phyloP scores from a whole-genome alignment of 2,888 invertebrate species.

The Vanessa cardui region DNA sequence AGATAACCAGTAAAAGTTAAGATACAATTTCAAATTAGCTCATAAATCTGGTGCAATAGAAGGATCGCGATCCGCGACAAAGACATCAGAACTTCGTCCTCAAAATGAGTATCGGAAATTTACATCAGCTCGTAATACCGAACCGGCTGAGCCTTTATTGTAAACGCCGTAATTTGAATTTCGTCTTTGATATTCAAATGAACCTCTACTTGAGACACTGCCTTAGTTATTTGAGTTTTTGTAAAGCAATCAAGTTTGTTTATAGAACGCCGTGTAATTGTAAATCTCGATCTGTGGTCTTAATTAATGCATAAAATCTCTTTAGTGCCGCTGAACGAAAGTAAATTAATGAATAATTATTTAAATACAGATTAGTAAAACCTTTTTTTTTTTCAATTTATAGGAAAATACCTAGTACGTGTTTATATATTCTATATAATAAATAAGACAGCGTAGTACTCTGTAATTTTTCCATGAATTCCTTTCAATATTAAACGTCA shows the following conservation, averaged over 20 bases:
- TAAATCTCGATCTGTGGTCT: conserved; percentile 79
- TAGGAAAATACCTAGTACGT: background rate
- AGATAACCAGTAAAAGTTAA: conserved; percentile 25
- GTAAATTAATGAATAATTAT: conserved; percentile 32
- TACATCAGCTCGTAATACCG: conserved; percentile 81
- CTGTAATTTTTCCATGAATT: too few relatives aligned
- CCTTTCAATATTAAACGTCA: too few relatives aligned
- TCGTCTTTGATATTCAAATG: conserved; percentile 83
- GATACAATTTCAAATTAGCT: conserved; percentile 43
- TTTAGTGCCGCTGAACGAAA: conserved; percentile 54
- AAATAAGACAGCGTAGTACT: background rate
- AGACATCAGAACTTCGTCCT: conserved; percentile 77
- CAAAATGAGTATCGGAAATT: conserved; percentile 82
- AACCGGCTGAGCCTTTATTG: conserved; percentile 79
- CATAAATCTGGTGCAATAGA: conserved; percentile 45
- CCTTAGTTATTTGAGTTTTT: conserved; percentile 83
- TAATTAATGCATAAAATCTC: conserved; percentile 79
- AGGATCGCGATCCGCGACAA: conserved; percentile 61
- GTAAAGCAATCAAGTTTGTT: conserved; percentile 83
- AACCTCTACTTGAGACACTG: conserved; percentile 82
- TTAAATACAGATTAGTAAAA: background rate
- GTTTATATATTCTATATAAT: background rate
- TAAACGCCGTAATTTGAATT: conserved; percentile 83
- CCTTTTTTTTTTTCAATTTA: background rate
- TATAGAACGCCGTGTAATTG: conserved; percentile 79